Conservation (phyloP, 2,113 vertebrate species). For the Platanista minor region DNA sequence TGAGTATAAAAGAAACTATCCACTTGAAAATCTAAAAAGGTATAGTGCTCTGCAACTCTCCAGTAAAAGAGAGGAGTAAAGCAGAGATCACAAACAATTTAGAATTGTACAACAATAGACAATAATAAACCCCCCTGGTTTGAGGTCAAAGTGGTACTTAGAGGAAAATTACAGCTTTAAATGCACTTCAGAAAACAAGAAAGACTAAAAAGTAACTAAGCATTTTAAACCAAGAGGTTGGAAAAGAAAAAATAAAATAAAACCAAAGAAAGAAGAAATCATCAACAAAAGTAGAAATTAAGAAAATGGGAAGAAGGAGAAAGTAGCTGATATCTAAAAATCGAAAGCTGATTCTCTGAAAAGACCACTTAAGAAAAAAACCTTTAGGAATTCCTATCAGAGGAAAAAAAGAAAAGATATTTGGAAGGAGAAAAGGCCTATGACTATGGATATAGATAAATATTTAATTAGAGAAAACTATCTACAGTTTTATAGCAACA, state of each 20-base stretch:
- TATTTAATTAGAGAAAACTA: neutral
- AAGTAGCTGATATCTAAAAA: neutral
- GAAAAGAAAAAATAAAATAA: conserved; percentile 2
- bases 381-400: neutral
- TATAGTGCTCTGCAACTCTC: neutral
- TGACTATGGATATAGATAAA: neutral
- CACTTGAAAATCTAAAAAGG: neutral
- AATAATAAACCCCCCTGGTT: neutral
- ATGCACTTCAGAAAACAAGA: neutral
- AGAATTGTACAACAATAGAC: neutral
- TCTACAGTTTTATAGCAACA: neutral
- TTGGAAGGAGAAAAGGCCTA: neutral
- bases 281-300: neutral
- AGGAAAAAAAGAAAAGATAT: neutral
- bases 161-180: neutral
- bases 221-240: neutral
- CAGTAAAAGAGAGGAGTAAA: conserved; percentile 16
- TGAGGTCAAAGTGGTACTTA: neutral
- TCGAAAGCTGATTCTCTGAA: neutral
- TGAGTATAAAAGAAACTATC: neutral
- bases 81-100: neutral
- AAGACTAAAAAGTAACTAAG: neutral
- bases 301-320: neutral
- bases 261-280: neutral
- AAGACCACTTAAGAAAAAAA: neutral